Evolutionary conservation across 2,113 vertebrate species (phyloP).

Genomic region (Thalassoma bifasciatum): DNA sequence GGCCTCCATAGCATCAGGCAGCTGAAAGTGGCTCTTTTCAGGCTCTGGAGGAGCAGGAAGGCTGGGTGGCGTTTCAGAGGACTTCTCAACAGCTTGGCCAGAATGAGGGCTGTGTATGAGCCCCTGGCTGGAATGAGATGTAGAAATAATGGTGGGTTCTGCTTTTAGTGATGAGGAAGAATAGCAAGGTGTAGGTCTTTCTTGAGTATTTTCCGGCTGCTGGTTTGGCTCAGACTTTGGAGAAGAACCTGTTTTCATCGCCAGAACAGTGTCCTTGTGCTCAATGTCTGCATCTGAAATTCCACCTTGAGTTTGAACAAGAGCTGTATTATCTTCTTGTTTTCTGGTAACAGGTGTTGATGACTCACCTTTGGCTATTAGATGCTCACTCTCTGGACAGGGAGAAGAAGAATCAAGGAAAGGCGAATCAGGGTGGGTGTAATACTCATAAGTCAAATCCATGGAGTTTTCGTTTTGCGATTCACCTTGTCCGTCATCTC

Average conservation of each 20-base stretch:
- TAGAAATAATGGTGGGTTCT: constrained; percentile 69
- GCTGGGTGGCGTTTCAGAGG: constrained; percentile 79
- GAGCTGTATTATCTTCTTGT: constrained; percentile 48
- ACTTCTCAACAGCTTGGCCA: constrained; percentile 80
- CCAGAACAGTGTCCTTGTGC: constrained; percentile 36
- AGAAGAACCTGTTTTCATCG: constrained; percentile 21
- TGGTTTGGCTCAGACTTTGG: constrained; percentile 61
- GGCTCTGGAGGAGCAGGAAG: constrained; percentile 87
- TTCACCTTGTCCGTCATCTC: constrained; percentile 86
- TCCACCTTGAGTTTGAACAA: constrained; percentile 40
- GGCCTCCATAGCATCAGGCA: constrained; percentile 61
- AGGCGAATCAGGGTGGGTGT: constrained; percentile 80
- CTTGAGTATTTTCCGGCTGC: constrained; percentile 75
- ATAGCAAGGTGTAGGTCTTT: constrained; percentile 80
- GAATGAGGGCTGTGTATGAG: constrained; percentile 74
- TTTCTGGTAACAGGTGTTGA: constrained; percentile 39
- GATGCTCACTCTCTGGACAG: constrained; percentile 77
- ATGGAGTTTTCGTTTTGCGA: constrained; percentile 94
- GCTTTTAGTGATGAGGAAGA: constrained; percentile 81
- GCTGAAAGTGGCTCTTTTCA: constrained; percentile 75
- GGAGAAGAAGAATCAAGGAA: constrained; percentile 85
- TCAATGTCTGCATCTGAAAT: constrained; percentile 37
- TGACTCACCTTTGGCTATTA: constrained; percentile 51
- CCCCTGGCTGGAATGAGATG: constrained; percentile 85
- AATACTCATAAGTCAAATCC: constrained; percentile 90